Evolutionary conservation across 2,888 invertebrate genomes (phyloP), one percentile per base, ranked within the genome.

Genomic region (Xestia xanthographa): DNA sequence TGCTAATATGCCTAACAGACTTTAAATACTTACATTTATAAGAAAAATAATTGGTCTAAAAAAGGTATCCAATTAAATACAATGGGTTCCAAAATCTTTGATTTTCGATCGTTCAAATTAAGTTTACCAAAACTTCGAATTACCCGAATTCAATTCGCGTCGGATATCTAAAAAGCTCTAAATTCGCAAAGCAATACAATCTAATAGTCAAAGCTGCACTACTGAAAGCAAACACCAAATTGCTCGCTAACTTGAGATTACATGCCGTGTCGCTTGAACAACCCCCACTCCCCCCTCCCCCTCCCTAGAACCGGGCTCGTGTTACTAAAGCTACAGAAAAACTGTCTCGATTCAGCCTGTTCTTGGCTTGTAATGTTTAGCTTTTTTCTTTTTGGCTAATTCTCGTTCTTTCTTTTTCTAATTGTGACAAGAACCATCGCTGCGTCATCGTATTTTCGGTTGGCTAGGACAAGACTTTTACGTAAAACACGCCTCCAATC

Each of bases 191-290:
- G 79, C 83, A 83, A 79, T 82, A 83, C 82, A 93, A 92, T 92
- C 90, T 90, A 90, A 91, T 92, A 93, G 92, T 92, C 90, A 91
- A 92, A 90, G 92, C 92, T 91, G 90, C 89, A 90, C 88, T 91
- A 93, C 87, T 92, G 94, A 94, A 94, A 94, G 93, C 93, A 93
- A 95, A 94, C 94, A 94, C 94, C 93, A 94, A 95, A 95, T 95
- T 94, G 94, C 93, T 94, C 92, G 92, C 94, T 93, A 93, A 94
- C 93, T 94, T 92, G 91, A 93, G 94, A 95, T 95, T 94, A 95
- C 94, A 93, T 87, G 90, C 90, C 90, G 91, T 89, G 91, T 91
- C 92, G 90, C 88, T 89, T 86, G 84, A 62, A 66, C 62, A 67
- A 50, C 34, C 53, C 22, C 66, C 45, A 43, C 50, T 58, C 34